A percentile compares a stretch with the other conserved stretches of the same genome.
Conservation (phyloP, 2,113 vertebrate genomes). For the Psilopsiagon aurifrons region DNA sequence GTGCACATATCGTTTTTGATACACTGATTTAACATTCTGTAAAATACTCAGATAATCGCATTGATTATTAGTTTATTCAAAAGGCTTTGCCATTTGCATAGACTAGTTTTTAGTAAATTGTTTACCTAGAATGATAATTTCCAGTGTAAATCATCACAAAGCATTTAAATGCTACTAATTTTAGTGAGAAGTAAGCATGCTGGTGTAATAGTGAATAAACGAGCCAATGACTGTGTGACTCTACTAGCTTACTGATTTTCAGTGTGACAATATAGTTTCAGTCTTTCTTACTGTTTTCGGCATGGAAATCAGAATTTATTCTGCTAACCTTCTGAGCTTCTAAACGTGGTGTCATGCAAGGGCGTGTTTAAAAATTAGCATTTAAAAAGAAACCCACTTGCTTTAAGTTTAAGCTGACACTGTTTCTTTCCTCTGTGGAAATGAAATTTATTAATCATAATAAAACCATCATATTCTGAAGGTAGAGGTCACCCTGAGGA, state of each 20-base stretch:
- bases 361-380: conserved; percentile 79
- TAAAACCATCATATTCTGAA: conserved; percentile 79
- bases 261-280: neutral
- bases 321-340: conserved; percentile 75
- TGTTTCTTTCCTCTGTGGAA: conserved; percentile 80
- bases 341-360: conserved; percentile 74
- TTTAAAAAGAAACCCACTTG: conserved; percentile 80
- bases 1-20: neutral
- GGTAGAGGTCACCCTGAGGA: conserved; percentile 78
- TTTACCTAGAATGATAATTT: conserved; percentile 13
- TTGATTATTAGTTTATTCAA: neutral
- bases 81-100: neutral
- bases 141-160: neutral
- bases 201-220: neutral
- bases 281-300: neutral
- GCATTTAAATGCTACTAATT: conserved; percentile 15
- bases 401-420: conserved; percentile 79
- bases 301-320: conserved; percentile 44
- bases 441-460: conserved; percentile 85
- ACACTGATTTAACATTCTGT: neutral
- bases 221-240: neutral
- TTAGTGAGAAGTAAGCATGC: neutral
- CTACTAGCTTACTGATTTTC: neutral
- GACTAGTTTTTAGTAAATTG: neutral
- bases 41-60: neutral